A percentile compares a stretch with the other conserved stretches of the same genome.
phyloP scores from a whole-genome alignment of 2,888 invertebrate species.

The Pardosa pseudoannulata region DNA sequence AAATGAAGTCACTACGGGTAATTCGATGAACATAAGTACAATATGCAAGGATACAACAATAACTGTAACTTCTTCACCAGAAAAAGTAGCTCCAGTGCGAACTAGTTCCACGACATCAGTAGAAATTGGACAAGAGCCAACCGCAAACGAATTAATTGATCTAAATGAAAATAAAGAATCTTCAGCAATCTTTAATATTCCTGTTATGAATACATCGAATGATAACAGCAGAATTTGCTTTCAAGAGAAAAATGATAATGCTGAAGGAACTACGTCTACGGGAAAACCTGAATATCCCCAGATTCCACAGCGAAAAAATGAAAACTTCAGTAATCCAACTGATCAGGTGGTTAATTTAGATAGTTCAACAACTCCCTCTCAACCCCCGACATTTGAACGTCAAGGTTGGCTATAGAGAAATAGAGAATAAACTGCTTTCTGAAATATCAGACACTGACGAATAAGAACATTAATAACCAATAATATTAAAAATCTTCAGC shows the following conservation, averaged over 20 bases:
- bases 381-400: conserved; percentile 12
- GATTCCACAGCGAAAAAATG: not conserved
- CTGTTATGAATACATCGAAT: not conserved
- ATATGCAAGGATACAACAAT: conserved; percentile 43
- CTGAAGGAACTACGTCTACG: not conserved
- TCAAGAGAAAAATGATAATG: not conserved
- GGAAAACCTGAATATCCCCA: not conserved
- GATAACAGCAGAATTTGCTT: not conserved
- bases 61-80: conserved; percentile 47
- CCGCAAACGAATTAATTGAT: conserved; percentile 6
- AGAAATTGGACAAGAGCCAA: conserved; percentile 19
- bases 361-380: not conserved
- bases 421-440: too few relatives aligned
- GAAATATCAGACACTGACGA: not conserved
- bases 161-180: conserved; percentile 21
- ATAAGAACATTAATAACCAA: too few relatives aligned
- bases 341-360: not conserved
- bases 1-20: not conserved
- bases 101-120: conserved; percentile 8
- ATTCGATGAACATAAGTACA: not conserved
- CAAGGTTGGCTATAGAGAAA: conserved; percentile 54
- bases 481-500: too few relatives aligned
- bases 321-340: not conserved
- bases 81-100: conserved; percentile 1
- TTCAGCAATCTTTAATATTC: not conserved